Percentiles rank a stretch among this genome's conserved stretches.
phyloP scores from a whole-genome alignment of 2,113 vertebrate genomes.

The Myiopsitta monachus region DNA sequence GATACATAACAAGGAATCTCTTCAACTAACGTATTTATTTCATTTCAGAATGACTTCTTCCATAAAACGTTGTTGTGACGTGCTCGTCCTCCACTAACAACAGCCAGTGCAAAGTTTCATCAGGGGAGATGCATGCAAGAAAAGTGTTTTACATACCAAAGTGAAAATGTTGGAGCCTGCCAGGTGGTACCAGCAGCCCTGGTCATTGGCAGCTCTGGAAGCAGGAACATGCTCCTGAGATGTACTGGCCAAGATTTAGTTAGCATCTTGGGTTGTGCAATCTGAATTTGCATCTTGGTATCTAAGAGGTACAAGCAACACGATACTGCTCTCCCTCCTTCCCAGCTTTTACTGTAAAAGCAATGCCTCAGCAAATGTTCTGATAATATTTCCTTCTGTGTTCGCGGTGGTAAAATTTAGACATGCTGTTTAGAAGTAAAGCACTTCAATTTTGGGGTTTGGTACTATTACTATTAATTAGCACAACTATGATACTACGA shows the following conservation, averaged over 20 bases:
- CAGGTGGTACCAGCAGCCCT: not conserved
- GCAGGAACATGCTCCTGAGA: not conserved
- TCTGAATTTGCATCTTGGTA: not conserved
- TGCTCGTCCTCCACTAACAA: not conserved
- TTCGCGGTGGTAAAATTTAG: not conserved
- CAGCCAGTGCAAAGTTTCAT: not conserved
- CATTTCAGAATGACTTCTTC: not conserved
- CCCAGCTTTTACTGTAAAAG: not conserved
- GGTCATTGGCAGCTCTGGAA: fast-evolving
- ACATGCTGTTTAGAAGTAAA: not conserved
- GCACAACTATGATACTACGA: not conserved
- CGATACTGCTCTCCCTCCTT: not conserved
- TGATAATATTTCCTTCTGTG: not conserved
- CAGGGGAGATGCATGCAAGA: fast-evolving
- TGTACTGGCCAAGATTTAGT: not conserved
- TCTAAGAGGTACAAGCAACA: not conserved
- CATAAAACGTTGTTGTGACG: not conserved
- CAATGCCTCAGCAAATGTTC: not conserved
- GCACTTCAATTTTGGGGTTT: not conserved
- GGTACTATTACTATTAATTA: not conserved
- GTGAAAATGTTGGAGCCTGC: not conserved
- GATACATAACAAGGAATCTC: not conserved
- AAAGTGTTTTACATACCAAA: fast-evolving
- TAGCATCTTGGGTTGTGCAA: too few species aligned
- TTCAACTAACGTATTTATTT: not conserved